A percentile compares a stretch with the other conserved stretches of the same genome.
phyloP scores from a whole-genome alignment of 2,113 vertebrate species.

The Tor tambroides region DNA sequence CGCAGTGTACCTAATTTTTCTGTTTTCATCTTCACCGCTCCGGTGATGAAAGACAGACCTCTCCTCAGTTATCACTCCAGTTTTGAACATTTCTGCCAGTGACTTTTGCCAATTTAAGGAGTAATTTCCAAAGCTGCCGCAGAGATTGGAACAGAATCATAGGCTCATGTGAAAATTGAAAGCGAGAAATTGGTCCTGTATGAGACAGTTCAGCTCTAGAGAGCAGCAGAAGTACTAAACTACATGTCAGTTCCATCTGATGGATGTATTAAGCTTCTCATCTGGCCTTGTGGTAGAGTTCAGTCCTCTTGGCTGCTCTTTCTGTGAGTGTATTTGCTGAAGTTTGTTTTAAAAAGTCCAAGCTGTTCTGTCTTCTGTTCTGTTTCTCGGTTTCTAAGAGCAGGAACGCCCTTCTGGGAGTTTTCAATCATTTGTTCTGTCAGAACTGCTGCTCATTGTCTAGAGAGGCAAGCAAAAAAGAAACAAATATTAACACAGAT shows the following conservation, averaged over 20 bases:
- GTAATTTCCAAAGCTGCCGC: not conserved
- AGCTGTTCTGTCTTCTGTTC: slow-evolving; percentile 14
- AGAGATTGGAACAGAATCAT: slow-evolving; percentile 12
- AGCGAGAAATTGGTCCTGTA: slow-evolving; percentile 5
- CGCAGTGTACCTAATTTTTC: not conserved
- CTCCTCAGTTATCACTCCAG: not conserved
- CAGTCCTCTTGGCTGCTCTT: not conserved
- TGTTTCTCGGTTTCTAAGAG: not conserved
- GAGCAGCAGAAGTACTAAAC: slow-evolving; percentile 4
- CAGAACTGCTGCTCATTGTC: not conserved
- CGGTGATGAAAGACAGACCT: not conserved
- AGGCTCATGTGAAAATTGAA: not conserved
- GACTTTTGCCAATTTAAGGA: not conserved
- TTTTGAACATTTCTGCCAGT: not conserved
- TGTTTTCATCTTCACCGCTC: not conserved
- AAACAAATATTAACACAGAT: not conserved
- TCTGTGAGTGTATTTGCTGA: not conserved
- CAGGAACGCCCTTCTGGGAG: not conserved
- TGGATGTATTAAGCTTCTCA: slow-evolving; percentile 14
- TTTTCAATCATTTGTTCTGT: not conserved
- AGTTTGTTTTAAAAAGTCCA: slow-evolving; percentile 4
- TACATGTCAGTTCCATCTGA: not conserved
- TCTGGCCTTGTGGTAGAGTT: slow-evolving; percentile 9
- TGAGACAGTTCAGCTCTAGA: not conserved
- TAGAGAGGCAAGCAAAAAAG: not conserved